Conservation (phyloP, 2,797 vertebrate species). For the Dallia pectoralis region DNA sequence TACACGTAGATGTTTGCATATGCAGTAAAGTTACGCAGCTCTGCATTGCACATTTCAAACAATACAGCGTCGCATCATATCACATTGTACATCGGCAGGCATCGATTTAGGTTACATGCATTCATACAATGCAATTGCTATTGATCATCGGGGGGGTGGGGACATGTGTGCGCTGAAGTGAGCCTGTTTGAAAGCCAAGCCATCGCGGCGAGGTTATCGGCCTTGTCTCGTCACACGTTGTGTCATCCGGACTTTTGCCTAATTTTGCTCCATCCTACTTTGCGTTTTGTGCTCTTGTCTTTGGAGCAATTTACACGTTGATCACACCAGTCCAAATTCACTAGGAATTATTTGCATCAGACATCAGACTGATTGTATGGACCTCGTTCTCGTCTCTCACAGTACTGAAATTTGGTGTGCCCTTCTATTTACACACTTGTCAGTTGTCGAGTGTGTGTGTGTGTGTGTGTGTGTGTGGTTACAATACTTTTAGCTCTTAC, state of each 20-base stretch:
- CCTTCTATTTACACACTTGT: slow-evolving; percentile 3
- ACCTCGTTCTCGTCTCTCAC: neutral
- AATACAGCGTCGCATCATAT: slow-evolving; percentile 65
- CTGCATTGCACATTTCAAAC: slow-evolving; percentile 73
- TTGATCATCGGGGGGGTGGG: slow-evolving; percentile 48
- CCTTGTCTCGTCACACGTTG: slow-evolving; percentile 45
- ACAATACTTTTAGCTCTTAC: neutral
- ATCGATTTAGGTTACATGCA: slow-evolving; percentile 64
- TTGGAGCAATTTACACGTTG: slow-evolving; percentile 11
- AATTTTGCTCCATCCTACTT: slow-evolving; percentile 33
- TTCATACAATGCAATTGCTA: slow-evolving; percentile 78
- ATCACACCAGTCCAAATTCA: slow-evolving; percentile 39
- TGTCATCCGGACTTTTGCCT: slow-evolving; percentile 29
- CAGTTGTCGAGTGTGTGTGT: too few species aligned
- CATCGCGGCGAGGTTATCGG: slow-evolving; percentile 59
- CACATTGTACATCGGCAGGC: slow-evolving; percentile 61
- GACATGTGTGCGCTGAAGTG: slow-evolving; percentile 45
- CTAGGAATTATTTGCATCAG: slow-evolving; percentile 28
- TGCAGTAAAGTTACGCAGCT: slow-evolving; percentile 52
- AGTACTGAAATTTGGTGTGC: neutral
- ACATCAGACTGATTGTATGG: neutral
- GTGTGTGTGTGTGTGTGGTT: too few species aligned
- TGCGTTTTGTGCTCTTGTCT: slow-evolving; percentile 38
- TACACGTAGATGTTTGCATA: slow-evolving; percentile 51
- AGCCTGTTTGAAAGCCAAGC: slow-evolving; percentile 67